A percentile compares a stretch with the other conserved stretches of the same genome.
Conservation (phyloP, 30 jellyfish, hydroid and myxozoan genomes). For the Cassiopea xamachana region DNA sequence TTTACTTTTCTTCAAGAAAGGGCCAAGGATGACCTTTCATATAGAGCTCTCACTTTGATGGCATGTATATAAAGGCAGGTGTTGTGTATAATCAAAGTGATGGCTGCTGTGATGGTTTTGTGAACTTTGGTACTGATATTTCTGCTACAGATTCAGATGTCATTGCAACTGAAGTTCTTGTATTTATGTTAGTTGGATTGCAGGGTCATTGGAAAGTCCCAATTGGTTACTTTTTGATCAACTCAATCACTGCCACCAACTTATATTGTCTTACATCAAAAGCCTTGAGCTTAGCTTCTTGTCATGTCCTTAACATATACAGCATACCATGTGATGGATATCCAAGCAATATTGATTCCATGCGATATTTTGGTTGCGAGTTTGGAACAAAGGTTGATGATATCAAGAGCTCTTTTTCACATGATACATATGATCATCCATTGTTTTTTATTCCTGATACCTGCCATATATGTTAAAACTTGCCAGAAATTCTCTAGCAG, state of each 20-base stretch:
- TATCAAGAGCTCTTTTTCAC: not conserved
- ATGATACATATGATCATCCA: not conserved
- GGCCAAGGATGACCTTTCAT: conserved; percentile 22
- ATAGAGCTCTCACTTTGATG: conserved; percentile 47
- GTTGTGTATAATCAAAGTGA: not conserved
- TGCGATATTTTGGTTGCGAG: conserved; percentile 36
- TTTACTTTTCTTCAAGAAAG: conserved; percentile 3
- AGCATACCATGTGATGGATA: conserved; percentile 43
- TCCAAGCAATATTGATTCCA: conserved; percentile 24
- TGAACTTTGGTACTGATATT: conserved; percentile 9
- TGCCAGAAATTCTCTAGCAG: conserved; percentile 67
- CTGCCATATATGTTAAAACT: conserved; percentile 63
- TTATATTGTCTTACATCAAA: conserved; percentile 9
- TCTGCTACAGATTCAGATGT: conserved; percentile 12
- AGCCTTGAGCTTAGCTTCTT: not conserved
- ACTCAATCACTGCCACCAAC: conserved; percentile 19
- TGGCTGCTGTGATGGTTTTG: conserved; percentile 45
- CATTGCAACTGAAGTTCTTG: conserved; percentile 38
- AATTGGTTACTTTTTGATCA: conserved; percentile 22
- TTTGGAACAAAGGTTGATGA: conserved; percentile 32
- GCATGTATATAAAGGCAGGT: conserved; percentile 20
- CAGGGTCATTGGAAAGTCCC: conserved; percentile 47
- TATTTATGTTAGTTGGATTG: conserved; percentile 51
- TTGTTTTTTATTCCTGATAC: conserved; percentile 38
- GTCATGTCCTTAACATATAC: conserved; percentile 1